Conservation (phyloP, 2,113 vertebrate genomes). For the Syngnathus scovelli region DNA sequence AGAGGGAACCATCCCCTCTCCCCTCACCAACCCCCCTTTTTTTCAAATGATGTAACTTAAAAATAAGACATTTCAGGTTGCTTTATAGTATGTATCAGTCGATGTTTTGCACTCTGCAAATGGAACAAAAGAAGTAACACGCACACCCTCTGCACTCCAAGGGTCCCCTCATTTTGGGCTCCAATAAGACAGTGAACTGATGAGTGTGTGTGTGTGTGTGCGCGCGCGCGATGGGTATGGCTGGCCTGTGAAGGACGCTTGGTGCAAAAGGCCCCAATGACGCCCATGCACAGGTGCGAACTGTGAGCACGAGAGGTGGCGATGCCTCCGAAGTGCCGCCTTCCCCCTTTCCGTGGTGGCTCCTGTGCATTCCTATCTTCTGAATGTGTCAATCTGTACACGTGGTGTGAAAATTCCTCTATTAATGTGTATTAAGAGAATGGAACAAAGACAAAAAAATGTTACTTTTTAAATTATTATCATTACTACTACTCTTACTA, state of each 20-base stretch:
- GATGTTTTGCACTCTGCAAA: constrained; percentile 67
- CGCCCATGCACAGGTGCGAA: constrained; percentile 59
- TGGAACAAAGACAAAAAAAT: constrained; percentile 76
- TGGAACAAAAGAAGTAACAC: constrained; percentile 30
- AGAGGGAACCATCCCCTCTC: constrained; percentile 25
- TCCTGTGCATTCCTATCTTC: constrained; percentile 73
- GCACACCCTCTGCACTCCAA: constrained; percentile 31
- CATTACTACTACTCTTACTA: constrained; percentile 77
- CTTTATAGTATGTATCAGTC: constrained; percentile 66
- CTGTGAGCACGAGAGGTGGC: constrained; percentile 69
- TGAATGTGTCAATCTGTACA: constrained; percentile 81
- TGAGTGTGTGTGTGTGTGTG: constrained; percentile 32
- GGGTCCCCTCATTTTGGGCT: constrained; percentile 36
- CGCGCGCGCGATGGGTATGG: constrained; percentile 11
- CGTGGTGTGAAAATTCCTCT: constrained; percentile 89
- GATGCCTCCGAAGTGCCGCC: constrained; percentile 40
- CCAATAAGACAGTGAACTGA: constrained; percentile 26
- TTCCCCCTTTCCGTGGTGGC: constrained; percentile 51
- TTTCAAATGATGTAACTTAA: constrained; percentile 62
- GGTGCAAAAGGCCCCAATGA: neutral
- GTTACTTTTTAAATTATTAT: constrained; percentile 87
- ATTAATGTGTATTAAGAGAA: constrained; percentile 90
- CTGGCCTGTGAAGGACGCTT: constrained; percentile 41
- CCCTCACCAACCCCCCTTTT: neutral
- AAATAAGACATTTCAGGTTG: constrained; percentile 66